Percentiles rank a stretch among this genome's conserved stretches.
These are phyloP conservation scores for Caenorhabditis inopinata DNA, from an alignment of 1,140 invertebrate species.

Conservation along the genomic window DNA sequence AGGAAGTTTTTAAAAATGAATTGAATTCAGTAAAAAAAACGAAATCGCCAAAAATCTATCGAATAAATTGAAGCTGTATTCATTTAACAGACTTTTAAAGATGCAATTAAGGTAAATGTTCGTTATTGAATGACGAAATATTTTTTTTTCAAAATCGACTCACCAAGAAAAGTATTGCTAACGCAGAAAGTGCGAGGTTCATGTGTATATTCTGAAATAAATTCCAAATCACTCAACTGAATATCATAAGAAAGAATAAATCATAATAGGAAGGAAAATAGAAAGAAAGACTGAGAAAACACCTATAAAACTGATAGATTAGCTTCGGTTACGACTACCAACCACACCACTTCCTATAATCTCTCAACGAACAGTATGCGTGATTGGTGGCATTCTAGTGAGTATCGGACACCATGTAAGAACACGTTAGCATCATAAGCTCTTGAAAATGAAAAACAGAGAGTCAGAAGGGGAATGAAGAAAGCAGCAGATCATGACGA, in stretches of 20 bases:
- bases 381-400: slow-evolving; percentile 4
- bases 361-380: neutral
- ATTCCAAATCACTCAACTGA: neutral
- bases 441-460: slow-evolving; percentile 7
- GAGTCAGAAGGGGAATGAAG: too few relatives aligned
- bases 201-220: neutral
- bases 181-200: neutral
- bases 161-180: neutral
- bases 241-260: neutral
- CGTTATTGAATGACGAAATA: too few relatives aligned
- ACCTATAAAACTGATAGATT: slow-evolving; percentile 24
- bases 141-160: too few relatives aligned
- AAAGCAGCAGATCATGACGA: neutral
- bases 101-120: too few relatives aligned
- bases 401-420: neutral
- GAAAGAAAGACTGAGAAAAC: slow-evolving; percentile 16
- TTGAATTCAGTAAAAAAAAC: too few relatives aligned
- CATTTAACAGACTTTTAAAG: too few relatives aligned
- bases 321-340: slow-evolving; percentile 2
- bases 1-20: too few relatives aligned
- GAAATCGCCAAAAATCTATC: too few relatives aligned
- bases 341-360: neutral
- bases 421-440: neutral
- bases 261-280: neutral
- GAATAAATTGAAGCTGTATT: too few relatives aligned